Evolutionary conservation across 1,140 invertebrate species (phyloP).

Genomic region (Augochlora pura): DNA sequence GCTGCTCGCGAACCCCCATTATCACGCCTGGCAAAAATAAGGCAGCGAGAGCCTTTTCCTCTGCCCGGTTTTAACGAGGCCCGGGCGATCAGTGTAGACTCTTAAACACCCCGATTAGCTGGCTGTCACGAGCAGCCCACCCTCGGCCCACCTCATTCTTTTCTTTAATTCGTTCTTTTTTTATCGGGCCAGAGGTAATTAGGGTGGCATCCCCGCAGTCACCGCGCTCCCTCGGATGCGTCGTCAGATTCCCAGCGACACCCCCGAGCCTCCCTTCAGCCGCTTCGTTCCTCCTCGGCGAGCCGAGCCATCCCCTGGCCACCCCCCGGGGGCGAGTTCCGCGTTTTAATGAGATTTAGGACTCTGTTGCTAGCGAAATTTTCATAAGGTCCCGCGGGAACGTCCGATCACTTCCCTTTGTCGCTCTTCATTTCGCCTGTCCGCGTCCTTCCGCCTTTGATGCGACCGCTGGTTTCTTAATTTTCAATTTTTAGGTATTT

Average conservation of each 20-base stretch:
- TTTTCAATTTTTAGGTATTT: too few relatives aligned
- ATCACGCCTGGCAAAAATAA: conserved; percentile 64
- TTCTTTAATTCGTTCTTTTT: conserved; percentile 80
- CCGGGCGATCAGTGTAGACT: conserved; percentile 79
- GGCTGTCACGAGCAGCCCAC: conserved; percentile 79
- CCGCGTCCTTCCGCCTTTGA: not conserved
- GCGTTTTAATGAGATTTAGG: conserved; percentile 77
- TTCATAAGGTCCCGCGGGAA: conserved; percentile 73
- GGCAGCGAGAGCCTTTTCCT: conserved; percentile 58
- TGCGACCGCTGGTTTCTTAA: too few relatives aligned
- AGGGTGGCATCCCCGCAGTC: conserved; percentile 78
- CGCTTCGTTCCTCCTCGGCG: not conserved
- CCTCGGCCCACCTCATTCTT: conserved; percentile 78
- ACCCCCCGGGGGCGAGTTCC: conserved; percentile 40
- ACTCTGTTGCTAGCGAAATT: conserved; percentile 72
- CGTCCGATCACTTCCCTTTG: conserved; percentile 33
- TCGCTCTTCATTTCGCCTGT: conserved; percentile 33
- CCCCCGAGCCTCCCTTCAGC: conserved; percentile 20
- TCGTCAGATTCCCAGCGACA: conserved; percentile 17
- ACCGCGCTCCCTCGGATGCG: conserved; percentile 55
- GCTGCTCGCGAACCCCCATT: conserved; percentile 61
- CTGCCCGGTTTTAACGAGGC: conserved; percentile 78
- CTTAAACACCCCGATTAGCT: conserved; percentile 81
- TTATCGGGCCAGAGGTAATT: conserved; percentile 78
- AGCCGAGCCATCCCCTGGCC: conserved; percentile 12